Evolutionary conservation across 2,888 invertebrate genomes (phyloP).

Genomic region (Imbricaverruca yamaguchii): DNA sequence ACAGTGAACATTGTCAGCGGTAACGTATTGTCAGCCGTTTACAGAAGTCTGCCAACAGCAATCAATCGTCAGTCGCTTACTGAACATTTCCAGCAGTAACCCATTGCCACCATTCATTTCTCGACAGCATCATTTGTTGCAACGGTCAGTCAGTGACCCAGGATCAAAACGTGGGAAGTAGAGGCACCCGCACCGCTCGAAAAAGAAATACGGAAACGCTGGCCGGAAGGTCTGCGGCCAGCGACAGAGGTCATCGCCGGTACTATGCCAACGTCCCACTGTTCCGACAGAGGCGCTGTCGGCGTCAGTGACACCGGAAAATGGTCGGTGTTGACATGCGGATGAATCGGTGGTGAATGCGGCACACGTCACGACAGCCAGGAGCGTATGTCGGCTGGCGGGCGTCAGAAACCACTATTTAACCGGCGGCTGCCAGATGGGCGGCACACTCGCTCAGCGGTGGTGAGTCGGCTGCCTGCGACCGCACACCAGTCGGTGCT

Average conservation of each 20-base stretch:
- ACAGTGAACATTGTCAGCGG: too few relatives aligned
- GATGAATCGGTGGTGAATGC: background rate
- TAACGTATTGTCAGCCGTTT: too few relatives aligned
- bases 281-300: too few relatives aligned
- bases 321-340: background rate
- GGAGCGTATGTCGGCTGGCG: background rate
- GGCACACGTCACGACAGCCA: too few relatives aligned
- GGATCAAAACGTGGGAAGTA: background rate
- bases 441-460: background rate
- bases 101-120: too few relatives aligned
- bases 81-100: too few relatives aligned
- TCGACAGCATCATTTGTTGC: too few relatives aligned
- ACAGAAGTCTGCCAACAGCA: too few relatives aligned
- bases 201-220: background rate
- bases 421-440: background rate
- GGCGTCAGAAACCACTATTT: background rate
- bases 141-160: background rate
- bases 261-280: too few relatives aligned
- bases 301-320: background rate
- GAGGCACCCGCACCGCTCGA: background rate
- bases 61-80: too few relatives aligned
- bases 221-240: background rate
- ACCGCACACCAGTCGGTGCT: too few relatives aligned
- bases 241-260: background rate
- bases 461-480: too few relatives aligned